Base-by-base conservation (phyloP, 2,113 vertebrate genomes). In the Oreochromis niloticus region DNA sequence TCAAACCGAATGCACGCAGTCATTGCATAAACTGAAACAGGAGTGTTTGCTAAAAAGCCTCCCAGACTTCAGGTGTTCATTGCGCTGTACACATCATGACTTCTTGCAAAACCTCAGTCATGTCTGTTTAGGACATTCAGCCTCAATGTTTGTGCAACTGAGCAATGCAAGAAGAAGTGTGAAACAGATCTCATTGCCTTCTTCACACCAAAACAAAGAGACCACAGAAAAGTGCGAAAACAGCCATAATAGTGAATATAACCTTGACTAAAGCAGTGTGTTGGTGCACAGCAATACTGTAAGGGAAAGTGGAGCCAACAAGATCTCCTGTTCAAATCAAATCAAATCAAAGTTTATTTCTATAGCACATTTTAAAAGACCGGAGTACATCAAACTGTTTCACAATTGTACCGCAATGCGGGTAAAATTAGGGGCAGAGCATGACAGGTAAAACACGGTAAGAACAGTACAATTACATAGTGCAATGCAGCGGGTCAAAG, bases 351-450 rank as follows among this genome's bases (percentile, higher is more conserved):
- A 63, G 5, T 36, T 7, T n/a, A 36, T 63, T 63, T 4, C 32
- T 63, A 1, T n/a, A 63, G 59, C 1, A 63, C 59, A 36, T 63
- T 36, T 63, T 36, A 19, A 36, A 34, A 63, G 59, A 63, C 32
- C 0, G 17, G 59, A 63, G 32, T 36, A 19, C 32, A 36, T 36
- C 59, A 63, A 63, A 63, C 59, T 63, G 6, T 63, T 63, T 63
- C 59, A 63, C 59, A 36, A 63, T 36, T 0, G 6, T 11, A 34
- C 9, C 6, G 0, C 9, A 63, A 1, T 63, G 32, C 9, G 0
- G 16, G 0, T 63, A 63, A 63, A 1, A 63, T 63, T 63, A 4
- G 5, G 30, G 59, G 16, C 2, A 63, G 59, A 63, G 59, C 59
- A 63, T 63, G 59, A 34, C 59, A 63, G 30, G 16, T 63, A 63